phyloP scores from a whole-genome alignment of 2,888 invertebrate genomes.

The Dione vanillae region DNA sequence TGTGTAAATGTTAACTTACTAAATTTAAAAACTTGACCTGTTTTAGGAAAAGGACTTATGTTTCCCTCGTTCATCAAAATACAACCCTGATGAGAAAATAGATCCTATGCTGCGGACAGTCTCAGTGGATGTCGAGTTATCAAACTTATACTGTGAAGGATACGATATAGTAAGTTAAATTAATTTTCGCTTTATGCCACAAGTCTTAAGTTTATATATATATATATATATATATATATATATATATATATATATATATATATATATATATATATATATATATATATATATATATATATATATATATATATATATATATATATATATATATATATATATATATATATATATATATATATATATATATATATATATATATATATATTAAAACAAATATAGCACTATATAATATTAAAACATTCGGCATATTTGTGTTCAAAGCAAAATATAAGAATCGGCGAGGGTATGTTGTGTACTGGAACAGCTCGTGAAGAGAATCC shows the following conservation, averaged over 20 bases:
- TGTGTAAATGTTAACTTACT: no score
- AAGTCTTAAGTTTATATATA: background rate
- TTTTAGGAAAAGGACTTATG: constrained; percentile 68
- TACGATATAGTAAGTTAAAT: constrained; percentile 58
- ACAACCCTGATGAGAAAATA: constrained; percentile 59
- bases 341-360: no score
- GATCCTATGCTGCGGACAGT: constrained; percentile 72
- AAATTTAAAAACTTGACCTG: background rate
- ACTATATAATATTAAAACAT: background rate
- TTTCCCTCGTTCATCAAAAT: constrained; percentile 62
- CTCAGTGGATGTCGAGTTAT: constrained; percentile 50
- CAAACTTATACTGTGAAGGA: constrained; percentile 56
- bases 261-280: no score
- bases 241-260: no score
- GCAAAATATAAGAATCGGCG: constrained; percentile 53
- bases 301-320: no score
- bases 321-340: no score
- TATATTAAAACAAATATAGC: no score
- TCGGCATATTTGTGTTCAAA: constrained; percentile 41
- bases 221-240: no score
- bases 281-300: no score
- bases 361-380: no score
- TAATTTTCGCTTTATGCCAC: background rate
- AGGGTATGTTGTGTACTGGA: constrained; percentile 68
- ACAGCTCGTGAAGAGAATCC: constrained; percentile 55